Evolutionary conservation across 2,113 vertebrate species (phyloP), one percentile per base, ranked within the genome.

Genomic region (Spermophilus dauricus): DNA sequence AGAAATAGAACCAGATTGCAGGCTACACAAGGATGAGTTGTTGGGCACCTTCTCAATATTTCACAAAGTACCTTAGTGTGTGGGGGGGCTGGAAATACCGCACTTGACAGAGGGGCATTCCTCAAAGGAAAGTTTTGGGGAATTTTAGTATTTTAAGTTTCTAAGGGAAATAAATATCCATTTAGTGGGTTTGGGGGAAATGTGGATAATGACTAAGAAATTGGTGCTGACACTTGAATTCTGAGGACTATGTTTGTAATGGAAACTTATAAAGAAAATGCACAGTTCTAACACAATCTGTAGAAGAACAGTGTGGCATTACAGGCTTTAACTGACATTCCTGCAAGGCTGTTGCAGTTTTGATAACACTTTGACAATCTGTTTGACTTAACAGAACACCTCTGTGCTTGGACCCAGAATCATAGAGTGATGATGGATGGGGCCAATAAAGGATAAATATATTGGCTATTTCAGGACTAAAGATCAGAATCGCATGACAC

Each of bases 151-250:
- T 86, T 94, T 89, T 86, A 86, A 32, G 4, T 89, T 92, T 53
- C 42, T 97, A 39, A 82, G 58, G 83, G 48, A 87, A 82, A 45
- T 65, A 87, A 82, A 45, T 65, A 77, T 34, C 48, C 83, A 65
- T 10, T 77, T 80, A 53, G n/a, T 45, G 45, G 20, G 53, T 48
- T 89, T 87, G 22, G 26, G 30, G 34, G 30, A 96, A 91, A 92
- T 84, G 34, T 61, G 51, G n/a, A 78, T 77, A 5, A 42, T 42
- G 39, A n/a, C 20, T 92, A 85, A 72, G 39, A 96, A 90, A 89
- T 72, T 97, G 93, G 82, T 89, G n/a, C 34, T 86, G n/a, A 53
- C 61, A 5, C 24, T 77, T 89, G 69, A 70, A 56, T 91, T 83
- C 91, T n/a, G n/a, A 70, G 89, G 58, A 61, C 42, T 91, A 39